phyloP scores from a whole-genome alignment of 2,888 invertebrate genomes.

The Tenthredo scrophulariae region DNA sequence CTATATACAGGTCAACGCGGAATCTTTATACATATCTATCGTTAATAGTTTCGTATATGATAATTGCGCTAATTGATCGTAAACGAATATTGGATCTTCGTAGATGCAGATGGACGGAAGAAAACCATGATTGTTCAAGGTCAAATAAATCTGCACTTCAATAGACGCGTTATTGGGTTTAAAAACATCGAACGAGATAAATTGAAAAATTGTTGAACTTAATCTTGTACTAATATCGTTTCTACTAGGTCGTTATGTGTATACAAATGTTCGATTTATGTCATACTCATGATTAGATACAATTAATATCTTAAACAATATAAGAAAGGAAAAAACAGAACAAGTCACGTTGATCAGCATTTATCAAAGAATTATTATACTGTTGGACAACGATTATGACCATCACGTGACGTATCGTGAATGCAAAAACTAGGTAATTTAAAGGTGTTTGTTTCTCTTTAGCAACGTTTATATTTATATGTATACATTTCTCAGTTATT shows the following conservation, averaged over 20 bases:
- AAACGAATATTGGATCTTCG: constrained; percentile 7
- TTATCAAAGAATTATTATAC: neutral
- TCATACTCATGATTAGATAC: neutral
- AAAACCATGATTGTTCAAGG: constrained; percentile 2
- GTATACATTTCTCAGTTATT: neutral
- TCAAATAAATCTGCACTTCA: constrained; percentile 20
- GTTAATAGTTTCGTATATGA: constrained; percentile 10
- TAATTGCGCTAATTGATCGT: constrained; percentile 1
- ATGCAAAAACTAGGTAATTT: neutral
- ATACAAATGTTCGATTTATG: neutral
- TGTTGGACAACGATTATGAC: neutral
- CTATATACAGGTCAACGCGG: neutral
- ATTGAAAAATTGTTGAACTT: neutral
- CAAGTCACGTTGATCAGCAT: neutral
- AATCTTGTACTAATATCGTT: neutral
- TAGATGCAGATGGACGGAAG: neutral
- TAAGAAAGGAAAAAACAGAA: neutral
- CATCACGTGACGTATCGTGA: neutral
- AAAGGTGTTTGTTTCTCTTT: neutral
- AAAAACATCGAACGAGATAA: neutral
- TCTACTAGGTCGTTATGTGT: neutral
- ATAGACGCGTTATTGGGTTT: neutral
- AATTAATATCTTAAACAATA: neutral
- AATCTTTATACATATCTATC: constrained; percentile 1
- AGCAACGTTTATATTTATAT: neutral